phyloP scores from a whole-genome alignment of 1,140 invertebrate species.

The Zaprionus taronus region DNA sequence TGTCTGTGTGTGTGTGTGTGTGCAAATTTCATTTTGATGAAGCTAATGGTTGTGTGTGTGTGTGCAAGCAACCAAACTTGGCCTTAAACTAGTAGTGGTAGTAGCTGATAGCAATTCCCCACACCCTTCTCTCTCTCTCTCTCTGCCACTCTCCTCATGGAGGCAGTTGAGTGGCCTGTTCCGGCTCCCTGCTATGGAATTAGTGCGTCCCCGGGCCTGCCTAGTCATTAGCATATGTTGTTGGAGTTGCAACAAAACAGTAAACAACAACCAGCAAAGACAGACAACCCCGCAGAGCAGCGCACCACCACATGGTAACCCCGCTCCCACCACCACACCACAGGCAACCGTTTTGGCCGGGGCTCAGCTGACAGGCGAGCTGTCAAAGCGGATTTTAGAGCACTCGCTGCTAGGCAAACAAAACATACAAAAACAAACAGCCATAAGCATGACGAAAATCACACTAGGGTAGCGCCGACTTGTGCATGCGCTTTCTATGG shows the following conservation, averaged over 20 bases:
- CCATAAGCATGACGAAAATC: constrained; percentile 19
- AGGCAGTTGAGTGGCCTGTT: constrained; percentile 60
- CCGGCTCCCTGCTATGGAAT: constrained; percentile 3
- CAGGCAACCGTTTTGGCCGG: constrained; percentile 39
- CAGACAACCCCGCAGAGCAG: constrained; percentile 35
- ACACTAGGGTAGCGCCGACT: not conserved
- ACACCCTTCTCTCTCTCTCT: no score
- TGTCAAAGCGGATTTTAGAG: constrained; percentile 82
- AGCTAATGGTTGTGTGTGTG: constrained; percentile 52
- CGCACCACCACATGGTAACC: constrained; percentile 9
- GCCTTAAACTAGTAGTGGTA: constrained; percentile 64
- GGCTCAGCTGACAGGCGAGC: constrained; percentile 67
- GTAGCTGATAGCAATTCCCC: constrained; percentile 54
- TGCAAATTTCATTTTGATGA: constrained; percentile 80
- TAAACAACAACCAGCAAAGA: constrained; percentile 58
- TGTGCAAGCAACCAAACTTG: constrained; percentile 53
- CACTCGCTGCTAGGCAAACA: constrained; percentile 76
- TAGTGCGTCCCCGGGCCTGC: constrained; percentile 15
- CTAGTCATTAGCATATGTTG: constrained; percentile 80
- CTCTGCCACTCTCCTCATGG: not conserved
- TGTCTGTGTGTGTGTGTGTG: constrained; percentile 39
- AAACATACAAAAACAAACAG: constrained; percentile 60
- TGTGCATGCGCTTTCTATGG: constrained; percentile 28
- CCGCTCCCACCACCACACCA: constrained; percentile 11
- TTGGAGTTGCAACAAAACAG: constrained; percentile 69